A percentile compares a stretch with the other conserved stretches of the same genome.
Evolutionary conservation across 2,113 vertebrate species (phyloP).

Genomic region (Grallaria varia): DNA sequence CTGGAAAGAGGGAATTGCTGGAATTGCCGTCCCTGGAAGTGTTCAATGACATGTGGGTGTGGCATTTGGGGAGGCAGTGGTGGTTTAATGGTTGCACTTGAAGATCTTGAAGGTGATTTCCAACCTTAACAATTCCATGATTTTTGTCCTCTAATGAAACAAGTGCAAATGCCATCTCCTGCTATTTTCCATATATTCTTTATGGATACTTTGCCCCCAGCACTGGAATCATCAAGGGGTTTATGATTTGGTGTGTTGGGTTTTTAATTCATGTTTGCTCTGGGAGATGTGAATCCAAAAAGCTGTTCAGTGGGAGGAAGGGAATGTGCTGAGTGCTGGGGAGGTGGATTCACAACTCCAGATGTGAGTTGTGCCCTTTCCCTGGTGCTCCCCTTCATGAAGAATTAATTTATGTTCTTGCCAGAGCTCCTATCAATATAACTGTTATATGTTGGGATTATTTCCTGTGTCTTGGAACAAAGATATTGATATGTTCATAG

Average conservation of each 20-base stretch:
- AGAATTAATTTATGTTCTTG: neutral
- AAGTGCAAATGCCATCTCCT: neutral
- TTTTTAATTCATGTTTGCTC: neutral
- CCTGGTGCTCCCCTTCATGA: neutral
- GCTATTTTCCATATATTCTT: accelerated
- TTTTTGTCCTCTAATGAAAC: accelerated
- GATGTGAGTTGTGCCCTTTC: too few relatives aligned
- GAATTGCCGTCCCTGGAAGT: neutral
- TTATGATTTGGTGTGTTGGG: neutral
- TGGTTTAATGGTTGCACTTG: neutral
- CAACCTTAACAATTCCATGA: accelerated
- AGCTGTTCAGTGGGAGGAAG: neutral
- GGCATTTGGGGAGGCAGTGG: neutral
- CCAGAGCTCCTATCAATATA: accelerated
- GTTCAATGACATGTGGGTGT: neutral
- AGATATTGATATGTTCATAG: neutral
- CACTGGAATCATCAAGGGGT: accelerated
- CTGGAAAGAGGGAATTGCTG: neutral
- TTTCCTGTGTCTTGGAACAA: neutral
- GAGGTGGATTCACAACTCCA: neutral
- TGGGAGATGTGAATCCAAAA: neutral
- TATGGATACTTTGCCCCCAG: accelerated
- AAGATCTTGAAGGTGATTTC: accelerated
- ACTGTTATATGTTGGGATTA: neutral
- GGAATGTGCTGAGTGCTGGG: neutral